A percentile compares a stretch with the other conserved stretches of the same genome.
Conservation (phyloP, 2,888 invertebrate species). For the Tetragnatha montana region DNA sequence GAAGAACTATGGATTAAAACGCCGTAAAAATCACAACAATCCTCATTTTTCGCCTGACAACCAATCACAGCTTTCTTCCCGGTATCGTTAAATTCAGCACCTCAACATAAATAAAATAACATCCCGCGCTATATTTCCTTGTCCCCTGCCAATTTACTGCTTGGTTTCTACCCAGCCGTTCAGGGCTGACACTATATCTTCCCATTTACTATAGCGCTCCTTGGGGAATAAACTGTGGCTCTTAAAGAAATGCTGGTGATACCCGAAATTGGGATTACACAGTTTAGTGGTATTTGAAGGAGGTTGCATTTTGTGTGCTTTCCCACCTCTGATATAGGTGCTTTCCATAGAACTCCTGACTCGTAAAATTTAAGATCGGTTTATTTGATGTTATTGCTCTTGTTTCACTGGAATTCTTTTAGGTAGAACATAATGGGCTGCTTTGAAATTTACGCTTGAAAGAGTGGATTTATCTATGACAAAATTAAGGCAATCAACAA, state of each 20-base stretch:
- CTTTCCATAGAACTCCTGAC: background rate
- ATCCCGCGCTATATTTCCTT: constrained; percentile 3
- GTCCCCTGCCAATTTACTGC: constrained; percentile 26
- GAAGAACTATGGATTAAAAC: background rate
- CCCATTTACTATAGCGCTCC: constrained; percentile 35
- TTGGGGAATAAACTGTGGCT: constrained; percentile 3
- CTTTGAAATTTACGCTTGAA: background rate
- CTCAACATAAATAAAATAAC: constrained; percentile 4
- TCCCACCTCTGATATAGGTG: background rate
- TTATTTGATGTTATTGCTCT: background rate
- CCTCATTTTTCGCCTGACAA: background rate
- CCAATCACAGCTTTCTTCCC: constrained; percentile 3
- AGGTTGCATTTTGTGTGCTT: background rate
- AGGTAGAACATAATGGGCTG: background rate
- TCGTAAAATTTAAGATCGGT: background rate
- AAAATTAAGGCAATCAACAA: no score
- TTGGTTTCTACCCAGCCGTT: background rate
- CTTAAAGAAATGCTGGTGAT: background rate
- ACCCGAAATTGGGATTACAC: constrained; percentile 1
- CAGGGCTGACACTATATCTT: constrained; percentile 33
- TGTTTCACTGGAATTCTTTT: background rate
- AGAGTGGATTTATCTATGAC: background rate
- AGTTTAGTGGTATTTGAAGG: background rate
- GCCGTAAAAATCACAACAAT: background rate
- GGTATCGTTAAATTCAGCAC: background rate